Conservation (phyloP, 2,888 invertebrate species). For the Euzetes globulus region DNA sequence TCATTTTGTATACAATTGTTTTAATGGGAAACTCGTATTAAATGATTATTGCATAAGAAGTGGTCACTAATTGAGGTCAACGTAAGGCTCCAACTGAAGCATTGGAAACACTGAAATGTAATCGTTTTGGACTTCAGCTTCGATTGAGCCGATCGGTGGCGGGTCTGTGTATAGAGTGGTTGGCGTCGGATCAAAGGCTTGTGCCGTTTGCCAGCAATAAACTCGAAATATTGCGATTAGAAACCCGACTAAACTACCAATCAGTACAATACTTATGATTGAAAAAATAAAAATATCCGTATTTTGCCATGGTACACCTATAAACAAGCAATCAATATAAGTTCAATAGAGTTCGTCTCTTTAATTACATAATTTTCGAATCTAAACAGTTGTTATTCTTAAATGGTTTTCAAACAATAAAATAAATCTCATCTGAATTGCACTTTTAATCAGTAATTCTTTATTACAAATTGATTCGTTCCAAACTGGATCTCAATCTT, state of each 20-base stretch:
- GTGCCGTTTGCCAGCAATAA: slow-evolving; percentile 29
- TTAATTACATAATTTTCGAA: no score
- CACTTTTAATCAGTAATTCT: no score
- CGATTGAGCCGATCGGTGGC: slow-evolving; percentile 35
- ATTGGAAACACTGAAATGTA: slow-evolving; percentile 37
- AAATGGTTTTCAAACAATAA: no score
- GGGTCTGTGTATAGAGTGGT: slow-evolving; percentile 30
- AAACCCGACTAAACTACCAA: slow-evolving; percentile 32
- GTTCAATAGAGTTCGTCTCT: background rate
- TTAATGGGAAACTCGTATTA: no score
- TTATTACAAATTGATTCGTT: no score
- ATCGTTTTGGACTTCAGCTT: slow-evolving; percentile 38
- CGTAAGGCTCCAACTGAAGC: slow-evolving; percentile 35
- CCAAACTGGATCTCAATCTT: no score
- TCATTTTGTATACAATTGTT: no score
- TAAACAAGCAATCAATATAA: background rate
- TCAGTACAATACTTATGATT: slow-evolving; percentile 26
- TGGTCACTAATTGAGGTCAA: slow-evolving; percentile 25
- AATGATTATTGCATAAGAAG: background rate
- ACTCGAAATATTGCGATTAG: slow-evolving; percentile 26
- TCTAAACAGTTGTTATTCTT: no score
- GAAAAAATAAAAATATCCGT: slow-evolving; percentile 26
- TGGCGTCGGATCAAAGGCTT: slow-evolving; percentile 24
- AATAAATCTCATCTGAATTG: no score
- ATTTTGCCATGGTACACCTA: slow-evolving; percentile 27